A percentile compares a stretch with the other conserved stretches of the same genome.
Conservation (phyloP, 2,797 vertebrate species). For the Uromys caudimaculatus region DNA sequence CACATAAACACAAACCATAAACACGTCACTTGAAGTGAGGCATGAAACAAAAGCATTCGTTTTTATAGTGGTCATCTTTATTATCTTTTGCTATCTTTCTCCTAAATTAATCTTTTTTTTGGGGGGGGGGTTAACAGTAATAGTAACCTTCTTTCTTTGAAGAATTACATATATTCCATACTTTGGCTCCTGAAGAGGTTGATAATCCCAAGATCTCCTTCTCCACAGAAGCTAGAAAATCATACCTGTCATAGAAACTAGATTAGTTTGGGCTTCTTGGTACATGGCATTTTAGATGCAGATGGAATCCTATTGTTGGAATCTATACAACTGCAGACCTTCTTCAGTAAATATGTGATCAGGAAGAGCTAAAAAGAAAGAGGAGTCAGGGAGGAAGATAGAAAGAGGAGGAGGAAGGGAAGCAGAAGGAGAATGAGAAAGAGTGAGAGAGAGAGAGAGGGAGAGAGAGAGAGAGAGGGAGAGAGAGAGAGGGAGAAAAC, state of each 20-base stretch:
- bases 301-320: background rate
- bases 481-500: background rate
- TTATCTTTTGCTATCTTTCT: background rate
- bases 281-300: background rate
- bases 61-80: conserved; percentile 9
- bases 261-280: background rate
- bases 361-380: background rate
- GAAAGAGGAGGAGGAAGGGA: background rate
- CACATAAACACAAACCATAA: background rate
- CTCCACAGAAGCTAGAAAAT: background rate
- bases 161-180: background rate
- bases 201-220: background rate
- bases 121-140: background rate
- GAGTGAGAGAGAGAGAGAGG: background rate
- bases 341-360: background rate
- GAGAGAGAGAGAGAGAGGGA: background rate
- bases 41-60: conserved; percentile 14
- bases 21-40: background rate
- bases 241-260: background rate
- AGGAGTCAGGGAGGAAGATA: background rate
- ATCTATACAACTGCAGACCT: background rate
- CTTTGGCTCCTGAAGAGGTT: background rate
- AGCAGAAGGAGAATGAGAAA: background rate
- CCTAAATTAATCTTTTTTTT: background rate
- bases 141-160: background rate